These are phyloP conservation scores for Scelioninae gen. 1 DNA, from an alignment of 2,888 invertebrate genomes.

Conservation along the genomic window DNA sequence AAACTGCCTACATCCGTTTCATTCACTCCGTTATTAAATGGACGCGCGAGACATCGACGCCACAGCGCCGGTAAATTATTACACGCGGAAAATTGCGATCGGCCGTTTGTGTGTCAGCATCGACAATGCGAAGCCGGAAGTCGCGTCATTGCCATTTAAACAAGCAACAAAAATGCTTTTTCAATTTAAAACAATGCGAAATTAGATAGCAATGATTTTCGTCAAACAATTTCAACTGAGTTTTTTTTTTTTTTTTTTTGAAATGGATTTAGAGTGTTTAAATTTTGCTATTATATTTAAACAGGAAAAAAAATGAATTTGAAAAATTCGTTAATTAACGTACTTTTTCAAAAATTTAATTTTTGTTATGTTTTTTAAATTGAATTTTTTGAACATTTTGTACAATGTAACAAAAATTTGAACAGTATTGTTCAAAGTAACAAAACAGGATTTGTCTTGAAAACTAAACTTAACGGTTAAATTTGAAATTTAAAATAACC, in stretches of 20 bases:
- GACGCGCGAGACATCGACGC: conserved; percentile 67
- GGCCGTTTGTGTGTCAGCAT: conserved; percentile 66
- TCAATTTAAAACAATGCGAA: conserved; percentile 20
- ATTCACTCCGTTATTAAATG: conserved; percentile 66
- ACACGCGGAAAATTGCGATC: conserved; percentile 66
- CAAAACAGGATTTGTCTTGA: no score
- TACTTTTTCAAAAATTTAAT: no score
- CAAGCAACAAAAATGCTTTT: conserved; percentile 36
- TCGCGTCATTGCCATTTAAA: conserved; percentile 57
- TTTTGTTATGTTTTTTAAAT: no score
- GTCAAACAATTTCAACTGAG: no score
- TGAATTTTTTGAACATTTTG: no score
- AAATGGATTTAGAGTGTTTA: no score
- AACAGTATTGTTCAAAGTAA: no score
- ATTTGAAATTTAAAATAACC: background rate
- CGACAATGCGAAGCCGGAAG: conserved; percentile 65
- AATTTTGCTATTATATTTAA: no score
- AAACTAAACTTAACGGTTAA: background rate
- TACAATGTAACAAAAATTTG: no score
- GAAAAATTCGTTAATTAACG: no score
- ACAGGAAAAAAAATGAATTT: no score
- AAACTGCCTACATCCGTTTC: conserved; percentile 68
- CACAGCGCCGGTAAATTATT: conserved; percentile 63
- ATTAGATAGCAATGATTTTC: background rate
- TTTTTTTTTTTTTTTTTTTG: background rate